Percentiles rank a stretch among this genome's conserved stretches.
Evolutionary conservation across 2,113 vertebrate genomes (phyloP).

Genomic region (Centropus unirufus): DNA sequence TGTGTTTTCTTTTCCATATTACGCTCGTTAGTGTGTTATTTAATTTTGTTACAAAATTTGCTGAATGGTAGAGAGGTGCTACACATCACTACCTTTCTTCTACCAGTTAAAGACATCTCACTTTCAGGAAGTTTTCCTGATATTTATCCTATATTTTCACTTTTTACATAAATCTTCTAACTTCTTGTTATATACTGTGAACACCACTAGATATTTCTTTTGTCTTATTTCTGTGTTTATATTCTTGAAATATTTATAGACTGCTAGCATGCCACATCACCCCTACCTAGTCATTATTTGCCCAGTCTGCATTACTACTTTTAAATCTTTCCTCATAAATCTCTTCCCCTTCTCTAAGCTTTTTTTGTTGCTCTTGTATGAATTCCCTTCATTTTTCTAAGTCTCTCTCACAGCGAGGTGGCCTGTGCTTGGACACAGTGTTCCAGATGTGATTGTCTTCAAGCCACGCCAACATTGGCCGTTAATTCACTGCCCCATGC

Average conservation of each 20-base stretch:
- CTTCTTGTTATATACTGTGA: neutral
- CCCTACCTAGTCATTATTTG: neutral
- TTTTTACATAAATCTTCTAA: conserved; percentile 3
- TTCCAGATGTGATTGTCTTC: neutral
- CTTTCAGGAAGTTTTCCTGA: neutral
- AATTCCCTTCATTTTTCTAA: neutral
- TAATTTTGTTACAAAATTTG: neutral
- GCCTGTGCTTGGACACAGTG: neutral
- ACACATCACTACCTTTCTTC: neutral
- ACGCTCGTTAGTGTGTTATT: neutral
- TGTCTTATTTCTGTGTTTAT: conserved; percentile 40
- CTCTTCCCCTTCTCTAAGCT: neutral
- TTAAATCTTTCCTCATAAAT: conserved; percentile 57
- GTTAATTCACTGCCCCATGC: neutral
- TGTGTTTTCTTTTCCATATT: neutral
- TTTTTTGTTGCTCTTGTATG: neutral
- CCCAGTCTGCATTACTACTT: neutral
- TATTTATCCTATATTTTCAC: neutral
- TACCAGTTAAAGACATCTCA: neutral
- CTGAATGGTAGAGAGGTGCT: neutral
- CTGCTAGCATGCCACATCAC: conserved; percentile 10
- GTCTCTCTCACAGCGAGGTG: neutral
- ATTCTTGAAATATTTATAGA: conserved; percentile 57
- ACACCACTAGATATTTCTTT: conserved; percentile 20
- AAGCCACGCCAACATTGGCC: neutral